Evolutionary conservation across 2,888 invertebrate species (phyloP).

Genomic region (Diplazon laetatorius): DNA sequence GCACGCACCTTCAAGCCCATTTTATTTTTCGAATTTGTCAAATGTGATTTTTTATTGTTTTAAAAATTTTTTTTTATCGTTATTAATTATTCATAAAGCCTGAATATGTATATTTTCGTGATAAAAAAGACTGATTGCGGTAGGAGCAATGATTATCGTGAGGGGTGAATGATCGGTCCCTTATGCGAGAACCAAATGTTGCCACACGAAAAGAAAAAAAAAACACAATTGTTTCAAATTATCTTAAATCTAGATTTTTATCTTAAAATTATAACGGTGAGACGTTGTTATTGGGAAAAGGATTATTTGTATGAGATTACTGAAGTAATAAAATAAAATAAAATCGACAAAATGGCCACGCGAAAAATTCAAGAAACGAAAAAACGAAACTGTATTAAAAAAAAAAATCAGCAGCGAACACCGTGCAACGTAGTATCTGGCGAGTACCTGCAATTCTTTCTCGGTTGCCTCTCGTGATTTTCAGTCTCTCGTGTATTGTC

Average conservation of each 20-base stretch:
- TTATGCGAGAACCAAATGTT: no score
- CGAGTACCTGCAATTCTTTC: constrained; percentile 60
- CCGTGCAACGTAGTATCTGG: constrained; percentile 77
- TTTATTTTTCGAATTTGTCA: constrained; percentile 51
- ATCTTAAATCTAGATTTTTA: not conserved
- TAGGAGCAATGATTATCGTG: no score
- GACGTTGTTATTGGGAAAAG: constrained; percentile 47
- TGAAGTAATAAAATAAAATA: constrained; percentile 46
- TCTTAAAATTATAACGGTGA: constrained; percentile 19
- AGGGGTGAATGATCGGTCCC: no score
- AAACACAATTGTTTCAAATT: not conserved
- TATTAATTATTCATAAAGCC: not conserved
- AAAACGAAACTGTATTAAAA: constrained; percentile 56
- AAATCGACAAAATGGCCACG: constrained; percentile 51
- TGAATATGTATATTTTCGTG: no score
- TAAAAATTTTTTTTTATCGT: constrained; percentile 2
- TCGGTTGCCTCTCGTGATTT: constrained; percentile 54
- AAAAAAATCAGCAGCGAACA: constrained; percentile 73
- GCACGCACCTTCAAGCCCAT: constrained; percentile 90
- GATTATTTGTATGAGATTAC: constrained; percentile 50
- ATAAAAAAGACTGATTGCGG: no score
- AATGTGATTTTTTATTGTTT: constrained; percentile 10
- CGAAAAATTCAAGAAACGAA: constrained; percentile 37
- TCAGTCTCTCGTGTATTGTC: constrained; percentile 30
- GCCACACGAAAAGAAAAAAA: not conserved